phyloP scores from a whole-genome alignment of 2,113 vertebrate genomes.

The Pedetes capensis region DNA sequence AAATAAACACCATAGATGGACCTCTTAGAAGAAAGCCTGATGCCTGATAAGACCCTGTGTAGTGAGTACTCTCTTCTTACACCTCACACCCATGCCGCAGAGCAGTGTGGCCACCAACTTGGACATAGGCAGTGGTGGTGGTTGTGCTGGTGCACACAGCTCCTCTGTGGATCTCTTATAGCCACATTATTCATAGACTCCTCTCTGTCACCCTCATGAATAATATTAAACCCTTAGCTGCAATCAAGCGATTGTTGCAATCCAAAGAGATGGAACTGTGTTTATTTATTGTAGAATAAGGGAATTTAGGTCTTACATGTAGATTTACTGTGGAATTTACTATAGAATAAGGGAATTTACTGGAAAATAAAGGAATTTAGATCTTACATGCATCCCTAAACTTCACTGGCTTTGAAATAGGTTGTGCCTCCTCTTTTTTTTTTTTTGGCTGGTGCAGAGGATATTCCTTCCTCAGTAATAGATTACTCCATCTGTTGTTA shows the following conservation, averaged over 20 bases:
- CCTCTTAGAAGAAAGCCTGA: neutral
- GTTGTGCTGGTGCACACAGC: rapidly evolving
- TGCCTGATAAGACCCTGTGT: no score
- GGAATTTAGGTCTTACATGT: neutral
- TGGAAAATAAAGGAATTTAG: neutral
- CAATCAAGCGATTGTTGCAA: neutral
- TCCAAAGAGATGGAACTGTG: neutral
- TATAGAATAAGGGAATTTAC: neutral
- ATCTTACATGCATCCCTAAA: neutral
- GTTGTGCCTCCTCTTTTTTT: neutral
- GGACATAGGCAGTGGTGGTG: rapidly evolving
- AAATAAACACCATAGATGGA: neutral
- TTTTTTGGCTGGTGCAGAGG: neutral
- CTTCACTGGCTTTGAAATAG: neutral
- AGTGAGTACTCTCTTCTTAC: rapidly evolving
- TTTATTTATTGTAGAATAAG: neutral
- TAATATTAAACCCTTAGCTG: rapidly evolving
- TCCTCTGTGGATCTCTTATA: rapidly evolving
- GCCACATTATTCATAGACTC: neutral
- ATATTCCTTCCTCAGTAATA: neutral
- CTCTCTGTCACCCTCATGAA: neutral
- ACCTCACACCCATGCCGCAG: rapidly evolving
- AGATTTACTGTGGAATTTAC: no score
- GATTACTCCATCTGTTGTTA: neutral
- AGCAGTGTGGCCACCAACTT: no score